A percentile compares a stretch with the other conserved stretches of the same genome.
Evolutionary conservation across 2,113 vertebrate species (phyloP).

Genomic region (Setophaga petechia): DNA sequence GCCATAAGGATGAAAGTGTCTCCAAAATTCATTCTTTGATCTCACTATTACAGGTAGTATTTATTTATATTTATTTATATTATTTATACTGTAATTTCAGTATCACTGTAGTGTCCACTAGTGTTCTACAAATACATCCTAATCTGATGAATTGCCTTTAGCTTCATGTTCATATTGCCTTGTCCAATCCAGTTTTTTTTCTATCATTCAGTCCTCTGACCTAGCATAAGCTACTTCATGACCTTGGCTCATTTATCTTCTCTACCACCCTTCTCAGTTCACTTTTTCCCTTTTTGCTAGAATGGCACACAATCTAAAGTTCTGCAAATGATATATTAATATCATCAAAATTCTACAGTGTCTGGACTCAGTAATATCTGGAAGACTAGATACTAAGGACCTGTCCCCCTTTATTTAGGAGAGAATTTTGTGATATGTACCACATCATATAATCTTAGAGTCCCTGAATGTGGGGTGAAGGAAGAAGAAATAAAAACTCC

Average conservation of each 20-base stretch:
- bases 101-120: background rate
- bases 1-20: background rate
- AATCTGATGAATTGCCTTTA: constrained; percentile 37
- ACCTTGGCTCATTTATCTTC: constrained; percentile 7
- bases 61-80: background rate
- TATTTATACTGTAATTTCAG: background rate
- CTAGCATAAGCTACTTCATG: background rate
- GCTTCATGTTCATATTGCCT: background rate
- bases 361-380: background rate
- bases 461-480: background rate
- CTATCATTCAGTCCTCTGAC: background rate
- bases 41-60: background rate
- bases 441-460: background rate
- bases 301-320: background rate
- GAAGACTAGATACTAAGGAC: background rate
- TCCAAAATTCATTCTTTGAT: background rate
- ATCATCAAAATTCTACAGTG: background rate
- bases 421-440: background rate
- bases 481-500: background rate
- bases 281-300: background rate
- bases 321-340: background rate
- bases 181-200: background rate
- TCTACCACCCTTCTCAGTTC: background rate
- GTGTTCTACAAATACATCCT: background rate
- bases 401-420: background rate